Conservation (phyloP, 1,140 invertebrate species). For the Zaprionus tsacasi region DNA sequence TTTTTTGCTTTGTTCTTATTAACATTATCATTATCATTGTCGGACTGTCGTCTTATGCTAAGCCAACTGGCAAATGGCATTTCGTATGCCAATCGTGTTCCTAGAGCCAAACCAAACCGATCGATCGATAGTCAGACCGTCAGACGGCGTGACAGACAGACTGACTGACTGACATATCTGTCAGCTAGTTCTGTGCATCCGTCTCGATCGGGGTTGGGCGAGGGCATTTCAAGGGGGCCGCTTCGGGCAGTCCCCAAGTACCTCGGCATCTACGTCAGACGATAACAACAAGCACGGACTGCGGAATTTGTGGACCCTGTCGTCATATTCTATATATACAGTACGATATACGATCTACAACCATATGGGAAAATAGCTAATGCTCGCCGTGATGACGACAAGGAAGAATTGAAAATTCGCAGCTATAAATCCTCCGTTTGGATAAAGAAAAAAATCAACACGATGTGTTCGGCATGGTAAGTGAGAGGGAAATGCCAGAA, state of each 20-base stretch:
- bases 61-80: slow-evolving; percentile 53
- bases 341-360: slow-evolving; percentile 18
- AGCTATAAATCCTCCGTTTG: slow-evolving; percentile 44
- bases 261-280: slow-evolving; percentile 59
- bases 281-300: slow-evolving; percentile 57
- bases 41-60: slow-evolving; percentile 48
- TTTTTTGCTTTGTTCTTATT: slow-evolving; percentile 55
- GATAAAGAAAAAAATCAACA: background rate
- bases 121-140: slow-evolving; percentile 22
- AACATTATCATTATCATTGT: slow-evolving; percentile 70
- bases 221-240: slow-evolving; percentile 1
- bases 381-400: slow-evolving; percentile 18
- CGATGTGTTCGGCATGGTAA: slow-evolving; percentile 35
- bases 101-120: slow-evolving; percentile 16
- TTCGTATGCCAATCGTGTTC: slow-evolving; percentile 52
- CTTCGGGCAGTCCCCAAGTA: slow-evolving; percentile 50
- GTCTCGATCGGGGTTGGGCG: slow-evolving; percentile 39
- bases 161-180: slow-evolving; percentile 35
- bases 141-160: background rate
- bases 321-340: slow-evolving; percentile 61
- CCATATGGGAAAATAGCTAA: slow-evolving; percentile 22
- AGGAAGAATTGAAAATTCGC: slow-evolving; percentile 52
- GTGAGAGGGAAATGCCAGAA: slow-evolving; percentile 21
- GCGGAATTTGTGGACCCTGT: slow-evolving; percentile 48
- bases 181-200: slow-evolving; percentile 65